Conservation (phyloP, 35 echinoderm and acorn worm species). For the Stichopus chloronotus region DNA sequence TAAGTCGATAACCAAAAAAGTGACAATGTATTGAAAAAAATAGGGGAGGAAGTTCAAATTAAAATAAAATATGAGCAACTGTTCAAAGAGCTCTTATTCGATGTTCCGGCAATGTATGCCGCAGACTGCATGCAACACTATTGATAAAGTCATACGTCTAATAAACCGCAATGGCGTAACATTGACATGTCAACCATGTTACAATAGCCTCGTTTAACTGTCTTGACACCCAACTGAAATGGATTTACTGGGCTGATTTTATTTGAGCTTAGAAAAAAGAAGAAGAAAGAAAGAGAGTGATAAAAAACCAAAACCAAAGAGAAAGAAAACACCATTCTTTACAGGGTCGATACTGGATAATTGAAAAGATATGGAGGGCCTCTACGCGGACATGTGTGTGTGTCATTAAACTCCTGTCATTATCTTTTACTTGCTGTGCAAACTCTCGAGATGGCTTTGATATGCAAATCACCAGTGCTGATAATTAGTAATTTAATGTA, state of each 20-base stretch:
- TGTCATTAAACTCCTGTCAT: background rate
- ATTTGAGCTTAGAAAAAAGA: background rate
- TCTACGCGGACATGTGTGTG: background rate
- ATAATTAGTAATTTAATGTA: slow-evolving; percentile 4
- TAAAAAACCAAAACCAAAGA: background rate
- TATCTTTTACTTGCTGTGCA: background rate
- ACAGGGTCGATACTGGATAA: slow-evolving; percentile 25
- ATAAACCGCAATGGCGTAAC: background rate
- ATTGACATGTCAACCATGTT: slow-evolving; percentile 12
- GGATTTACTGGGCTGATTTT: slow-evolving; percentile 22
- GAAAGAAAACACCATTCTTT: background rate
- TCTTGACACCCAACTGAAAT: background rate
- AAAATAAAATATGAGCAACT: too few species aligned
- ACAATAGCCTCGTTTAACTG: slow-evolving; percentile 15
- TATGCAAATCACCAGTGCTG: background rate
- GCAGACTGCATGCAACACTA: too few species aligned
- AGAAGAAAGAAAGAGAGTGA: background rate
- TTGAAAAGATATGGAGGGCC: background rate
- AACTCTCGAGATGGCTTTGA: background rate
- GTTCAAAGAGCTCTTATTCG: too few species aligned
- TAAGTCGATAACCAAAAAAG: too few species aligned
- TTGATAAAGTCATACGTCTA: background rate
- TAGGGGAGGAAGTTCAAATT: too few species aligned
- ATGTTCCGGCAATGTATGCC: too few species aligned
- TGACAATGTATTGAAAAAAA: too few species aligned